A percentile compares a stretch with the other conserved stretches of the same genome.
These are phyloP conservation scores for Stigmatopora argus DNA, from an alignment of 2,113 vertebrate species.

Conservation along the genomic window DNA sequence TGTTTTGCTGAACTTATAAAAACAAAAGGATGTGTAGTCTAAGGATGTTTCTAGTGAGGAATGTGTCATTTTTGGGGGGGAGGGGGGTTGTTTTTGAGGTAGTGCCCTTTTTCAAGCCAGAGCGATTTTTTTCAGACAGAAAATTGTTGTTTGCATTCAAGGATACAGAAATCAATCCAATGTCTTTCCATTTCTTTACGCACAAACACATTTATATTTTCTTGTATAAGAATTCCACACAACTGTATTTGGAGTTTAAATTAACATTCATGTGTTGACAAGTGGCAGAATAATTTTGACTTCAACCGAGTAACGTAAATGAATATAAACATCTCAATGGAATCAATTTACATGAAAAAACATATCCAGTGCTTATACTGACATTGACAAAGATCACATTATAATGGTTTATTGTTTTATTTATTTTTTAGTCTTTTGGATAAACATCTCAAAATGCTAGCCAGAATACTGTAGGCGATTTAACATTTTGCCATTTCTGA, in stretches of 20 bases:
- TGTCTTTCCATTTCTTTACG: constrained; percentile 14
- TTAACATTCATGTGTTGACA: neutral
- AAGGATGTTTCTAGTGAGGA: constrained; percentile 25
- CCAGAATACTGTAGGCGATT: neutral
- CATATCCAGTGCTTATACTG: neutral
- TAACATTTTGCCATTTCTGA: neutral
- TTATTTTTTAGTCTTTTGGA: no score
- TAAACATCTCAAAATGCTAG: neutral
- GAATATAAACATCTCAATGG: neutral
- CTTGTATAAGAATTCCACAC: neutral
- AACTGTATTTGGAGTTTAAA: neutral
- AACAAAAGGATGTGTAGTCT: constrained; percentile 3
- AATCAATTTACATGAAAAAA: neutral
- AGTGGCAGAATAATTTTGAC: neutral
- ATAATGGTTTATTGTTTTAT: neutral
- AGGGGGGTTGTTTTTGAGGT: no score
- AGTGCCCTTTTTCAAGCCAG: neutral
- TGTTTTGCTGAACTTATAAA: constrained; percentile 35
- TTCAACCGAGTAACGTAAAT: neutral
- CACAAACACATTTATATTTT: neutral
- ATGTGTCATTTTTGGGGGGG: neutral
- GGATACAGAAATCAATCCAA: constrained; percentile 11
- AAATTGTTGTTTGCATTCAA: constrained; percentile 14
- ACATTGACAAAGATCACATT: neutral
- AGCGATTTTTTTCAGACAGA: constrained; percentile 23